Base-by-base conservation (phyloP, 37 sponge, comb jelly and placozoan genomes). In the Geodia barretti region DNA sequence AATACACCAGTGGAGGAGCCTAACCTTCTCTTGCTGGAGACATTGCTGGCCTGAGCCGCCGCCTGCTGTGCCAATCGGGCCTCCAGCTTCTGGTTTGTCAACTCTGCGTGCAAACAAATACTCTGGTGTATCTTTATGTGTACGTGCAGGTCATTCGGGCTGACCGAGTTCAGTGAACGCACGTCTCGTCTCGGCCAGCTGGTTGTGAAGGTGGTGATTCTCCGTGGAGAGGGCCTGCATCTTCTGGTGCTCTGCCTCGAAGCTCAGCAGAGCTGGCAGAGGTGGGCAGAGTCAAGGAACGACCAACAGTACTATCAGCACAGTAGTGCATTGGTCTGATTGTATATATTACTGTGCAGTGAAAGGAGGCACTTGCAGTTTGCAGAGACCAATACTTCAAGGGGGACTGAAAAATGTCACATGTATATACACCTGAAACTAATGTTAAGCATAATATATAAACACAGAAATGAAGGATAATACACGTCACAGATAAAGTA, bases 181-280 rank as follows among this genome's bases (percentile, higher is more conserved):
- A 28, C 60, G 47, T 67, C 77, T 84, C 26, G 89, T 81, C 23
- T 8, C 74, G 34, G 89, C 93, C 63, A 92, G 74, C 70, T 92
- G 93, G 33, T 68, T 42, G 39, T 92, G 93, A 2, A 92, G 82
- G 41, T 73, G 67, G 41, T 70, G 68, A 68, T 88, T 91, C 83
- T 91, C 92, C 26, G 88, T 85, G 19, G 83, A 41, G 5, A 95
- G 70, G 8, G 80, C 79, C 32, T 91, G 92, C 42, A 95, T 91
- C 68, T 82, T 88, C 35, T 81, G 76, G 66, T 91, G 89, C 58
- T 95, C 95, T 28, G 68, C 64, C 61, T 91, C 89, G 84, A 88
- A 95, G 29, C 82, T 88, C 37, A 95, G 85, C 54, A 95, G 80
- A 38, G 89, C 72, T 26, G 95, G 95, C 0, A 79, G 80, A 39